These are phyloP conservation scores for Xestia c-nigrum DNA, from an alignment of 2,888 invertebrate genomes.

Conservation along the genomic window DNA sequence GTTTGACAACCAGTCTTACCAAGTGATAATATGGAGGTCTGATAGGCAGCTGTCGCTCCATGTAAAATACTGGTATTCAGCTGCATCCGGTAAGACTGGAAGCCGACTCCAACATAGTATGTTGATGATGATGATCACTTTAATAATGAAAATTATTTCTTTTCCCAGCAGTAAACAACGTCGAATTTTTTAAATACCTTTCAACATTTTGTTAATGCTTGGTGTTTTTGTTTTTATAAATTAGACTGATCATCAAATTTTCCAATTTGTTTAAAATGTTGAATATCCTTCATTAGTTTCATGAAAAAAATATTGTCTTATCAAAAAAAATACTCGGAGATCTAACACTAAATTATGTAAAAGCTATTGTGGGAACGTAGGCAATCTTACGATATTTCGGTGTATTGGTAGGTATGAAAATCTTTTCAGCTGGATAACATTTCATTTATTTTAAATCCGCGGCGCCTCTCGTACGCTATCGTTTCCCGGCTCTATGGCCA, in stretches of 20 bases:
- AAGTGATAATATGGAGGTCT: too few species aligned
- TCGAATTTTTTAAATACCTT: not conserved
- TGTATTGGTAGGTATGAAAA: constrained; percentile 25
- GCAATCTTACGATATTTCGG: constrained; percentile 5
- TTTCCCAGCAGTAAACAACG: constrained; percentile 1
- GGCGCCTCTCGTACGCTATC: constrained; percentile 25
- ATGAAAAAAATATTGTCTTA: not conserved
- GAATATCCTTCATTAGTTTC: too few species aligned
- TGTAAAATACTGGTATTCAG: too few species aligned
- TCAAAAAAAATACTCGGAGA: not conserved
- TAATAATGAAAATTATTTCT: constrained; percentile 20
- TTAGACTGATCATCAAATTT: too few species aligned
- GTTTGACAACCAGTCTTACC: too few species aligned
- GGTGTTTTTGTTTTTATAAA: too few species aligned
- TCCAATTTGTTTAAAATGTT: too few species aligned
- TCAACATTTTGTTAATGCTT: too few species aligned
- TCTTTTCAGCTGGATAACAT: constrained; percentile 21
- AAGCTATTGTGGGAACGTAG: constrained; percentile 12
- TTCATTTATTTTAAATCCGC: constrained; percentile 52
- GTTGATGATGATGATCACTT: too few species aligned
- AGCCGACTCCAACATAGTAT: too few species aligned
- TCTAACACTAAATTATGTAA: not conserved
- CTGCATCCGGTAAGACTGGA: too few species aligned
- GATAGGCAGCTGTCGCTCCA: too few species aligned
- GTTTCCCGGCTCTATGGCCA: constrained; percentile 39